phyloP scores from a whole-genome alignment of 2,888 invertebrate species.

The Hipparchia semele region DNA sequence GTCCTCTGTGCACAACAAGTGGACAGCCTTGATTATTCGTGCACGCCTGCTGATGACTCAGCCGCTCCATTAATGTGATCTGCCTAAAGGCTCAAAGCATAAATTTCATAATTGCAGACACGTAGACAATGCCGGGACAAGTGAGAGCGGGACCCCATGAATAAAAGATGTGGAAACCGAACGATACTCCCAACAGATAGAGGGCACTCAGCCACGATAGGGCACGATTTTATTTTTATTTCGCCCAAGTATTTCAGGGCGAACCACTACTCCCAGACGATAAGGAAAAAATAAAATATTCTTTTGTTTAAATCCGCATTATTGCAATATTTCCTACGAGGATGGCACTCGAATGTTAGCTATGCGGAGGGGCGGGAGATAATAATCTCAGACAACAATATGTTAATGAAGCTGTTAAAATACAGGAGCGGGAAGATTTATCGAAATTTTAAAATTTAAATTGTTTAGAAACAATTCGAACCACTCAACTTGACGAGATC shows the following conservation, averaged over 20 bases:
- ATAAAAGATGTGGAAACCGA: constrained; percentile 72
- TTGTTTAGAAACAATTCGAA: not conserved
- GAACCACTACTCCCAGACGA: constrained; percentile 51
- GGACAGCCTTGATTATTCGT: constrained; percentile 66
- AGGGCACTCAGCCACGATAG: constrained; percentile 54
- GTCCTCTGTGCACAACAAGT: constrained; percentile 59
- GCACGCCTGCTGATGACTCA: constrained; percentile 63
- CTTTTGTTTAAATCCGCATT: constrained; percentile 46
- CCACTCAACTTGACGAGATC: too few species aligned
- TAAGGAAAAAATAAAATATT: constrained; percentile 47
- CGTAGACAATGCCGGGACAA: constrained; percentile 78
- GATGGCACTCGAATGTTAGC: constrained; percentile 35
- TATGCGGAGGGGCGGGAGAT: constrained; percentile 1
- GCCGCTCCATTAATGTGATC: constrained; percentile 52
- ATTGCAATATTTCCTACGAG: constrained; percentile 42
- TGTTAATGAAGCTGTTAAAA: not conserved
- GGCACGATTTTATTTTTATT: constrained; percentile 62
- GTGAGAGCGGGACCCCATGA: constrained; percentile 67
- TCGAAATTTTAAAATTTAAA: not conserved
- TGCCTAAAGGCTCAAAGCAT: constrained; percentile 76
- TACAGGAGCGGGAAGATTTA: not conserved
- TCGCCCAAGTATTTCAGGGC: constrained; percentile 59
- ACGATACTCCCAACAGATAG: constrained; percentile 58
- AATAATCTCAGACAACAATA: constrained; percentile 3
- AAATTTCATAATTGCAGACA: constrained; percentile 77